Evolutionary conservation across 2,888 invertebrate genomes (phyloP).

Genomic region (Melanotus villosus): DNA sequence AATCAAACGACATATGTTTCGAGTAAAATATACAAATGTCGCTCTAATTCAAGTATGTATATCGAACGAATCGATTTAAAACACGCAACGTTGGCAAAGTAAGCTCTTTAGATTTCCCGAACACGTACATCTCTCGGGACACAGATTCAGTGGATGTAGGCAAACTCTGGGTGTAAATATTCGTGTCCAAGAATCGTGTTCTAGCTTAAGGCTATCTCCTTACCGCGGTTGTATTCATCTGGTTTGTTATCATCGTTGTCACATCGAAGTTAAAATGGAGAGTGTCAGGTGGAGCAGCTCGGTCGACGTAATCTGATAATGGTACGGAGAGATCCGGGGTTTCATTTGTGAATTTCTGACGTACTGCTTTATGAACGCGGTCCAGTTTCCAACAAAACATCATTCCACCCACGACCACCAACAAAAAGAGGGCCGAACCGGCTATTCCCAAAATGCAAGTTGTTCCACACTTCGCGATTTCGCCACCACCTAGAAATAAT

Average conservation of each 20-base stretch:
- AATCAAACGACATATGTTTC: too few species aligned
- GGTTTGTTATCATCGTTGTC: conserved; percentile 58
- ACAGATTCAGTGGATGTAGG: not conserved
- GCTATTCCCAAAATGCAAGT: conserved; percentile 68
- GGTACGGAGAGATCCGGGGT: conserved; percentile 61
- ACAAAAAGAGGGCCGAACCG: conserved; percentile 65
- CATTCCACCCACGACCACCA: conserved; percentile 58
- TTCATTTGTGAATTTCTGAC: conserved; percentile 61
- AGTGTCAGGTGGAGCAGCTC: conserved; percentile 59
- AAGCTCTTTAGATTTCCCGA: not conserved
- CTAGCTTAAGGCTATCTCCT: conserved; percentile 41
- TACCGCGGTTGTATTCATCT: conserved; percentile 60
- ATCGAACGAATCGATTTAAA: too few species aligned
- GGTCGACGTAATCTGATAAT: conserved; percentile 61
- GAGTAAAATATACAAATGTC: too few species aligned
- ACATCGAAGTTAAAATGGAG: conserved; percentile 65
- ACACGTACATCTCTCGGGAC: not conserved
- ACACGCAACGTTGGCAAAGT: too few species aligned
- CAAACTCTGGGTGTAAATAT: not conserved
- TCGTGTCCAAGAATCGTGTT: not conserved
- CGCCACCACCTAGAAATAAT: conserved; percentile 51
- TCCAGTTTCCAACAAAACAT: conserved; percentile 62
- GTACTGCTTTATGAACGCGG: conserved; percentile 60
- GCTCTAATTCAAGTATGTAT: too few species aligned
- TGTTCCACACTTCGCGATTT: conserved; percentile 66